phyloP scores from a whole-genome alignment of 2,113 vertebrate genomes.

The Chaenogobius annularis region DNA sequence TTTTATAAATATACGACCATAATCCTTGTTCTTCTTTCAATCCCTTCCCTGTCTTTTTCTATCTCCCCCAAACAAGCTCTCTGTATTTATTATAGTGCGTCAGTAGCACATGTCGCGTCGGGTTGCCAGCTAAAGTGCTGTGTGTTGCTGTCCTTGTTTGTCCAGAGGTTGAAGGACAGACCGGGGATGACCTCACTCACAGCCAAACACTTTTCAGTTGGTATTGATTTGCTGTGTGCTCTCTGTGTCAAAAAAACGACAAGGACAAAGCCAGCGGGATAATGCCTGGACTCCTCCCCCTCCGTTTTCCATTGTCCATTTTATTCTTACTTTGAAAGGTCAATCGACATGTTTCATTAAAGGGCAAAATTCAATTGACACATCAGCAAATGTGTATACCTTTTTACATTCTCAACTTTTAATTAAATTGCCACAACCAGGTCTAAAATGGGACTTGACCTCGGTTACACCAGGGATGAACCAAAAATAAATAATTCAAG shows the following conservation, averaged over 20 bases:
- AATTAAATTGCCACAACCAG: too few relatives aligned
- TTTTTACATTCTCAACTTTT: too few relatives aligned
- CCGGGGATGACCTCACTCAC: slow-evolving; percentile 45
- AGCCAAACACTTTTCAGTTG: slow-evolving; percentile 49
- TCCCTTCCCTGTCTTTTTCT: not conserved
- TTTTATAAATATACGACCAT: not conserved
- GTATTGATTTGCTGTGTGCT: slow-evolving; percentile 55
- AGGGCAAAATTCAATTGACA: not conserved
- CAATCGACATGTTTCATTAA: slow-evolving; percentile 2
- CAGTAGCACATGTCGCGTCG: slow-evolving; percentile 22
- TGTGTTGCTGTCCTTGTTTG: slow-evolving; percentile 48
- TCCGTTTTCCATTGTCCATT: slow-evolving; percentile 20
- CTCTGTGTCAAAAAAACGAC: slow-evolving; percentile 13
- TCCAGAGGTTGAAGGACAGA: slow-evolving; percentile 60
- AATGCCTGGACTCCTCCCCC: not conserved
- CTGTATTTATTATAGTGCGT: slow-evolving; percentile 17
- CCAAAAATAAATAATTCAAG: too few relatives aligned
- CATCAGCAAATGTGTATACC: not conserved
- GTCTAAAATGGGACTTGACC: not conserved
- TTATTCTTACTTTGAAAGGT: slow-evolving; percentile 13
- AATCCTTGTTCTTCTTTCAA: too few relatives aligned
- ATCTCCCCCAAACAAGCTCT: not conserved
- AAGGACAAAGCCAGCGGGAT: slow-evolving; percentile 17
- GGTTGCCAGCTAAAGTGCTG: slow-evolving; percentile 43
- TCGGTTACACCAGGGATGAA: too few relatives aligned